These are phyloP conservation scores for Sula dactylatra DNA, from an alignment of 2,113 vertebrate species.

Conservation along the genomic window DNA sequence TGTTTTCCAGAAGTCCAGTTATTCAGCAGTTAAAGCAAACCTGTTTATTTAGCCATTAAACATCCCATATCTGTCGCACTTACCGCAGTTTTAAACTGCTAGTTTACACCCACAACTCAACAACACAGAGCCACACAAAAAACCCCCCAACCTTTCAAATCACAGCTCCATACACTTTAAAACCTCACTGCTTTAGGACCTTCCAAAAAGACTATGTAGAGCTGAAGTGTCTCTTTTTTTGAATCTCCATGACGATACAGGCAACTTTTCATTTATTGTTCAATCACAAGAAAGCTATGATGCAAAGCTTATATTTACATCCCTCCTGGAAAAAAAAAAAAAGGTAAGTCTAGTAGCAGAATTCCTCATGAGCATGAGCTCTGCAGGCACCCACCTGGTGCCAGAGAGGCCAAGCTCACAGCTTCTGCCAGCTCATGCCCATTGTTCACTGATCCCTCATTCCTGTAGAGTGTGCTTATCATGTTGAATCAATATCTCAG, in stretches of 20 bases:
- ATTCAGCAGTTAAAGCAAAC: background rate
- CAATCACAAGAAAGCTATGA: background rate
- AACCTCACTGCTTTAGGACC: background rate
- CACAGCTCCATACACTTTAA: background rate
- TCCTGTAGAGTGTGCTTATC: slow-evolving; percentile 36
- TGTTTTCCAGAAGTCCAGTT: background rate
- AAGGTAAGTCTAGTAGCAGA: background rate
- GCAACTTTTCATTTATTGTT: background rate
- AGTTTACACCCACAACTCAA: background rate
- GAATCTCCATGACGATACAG: background rate
- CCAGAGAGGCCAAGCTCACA: background rate
- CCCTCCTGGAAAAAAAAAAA: background rate
- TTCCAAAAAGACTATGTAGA: background rate
- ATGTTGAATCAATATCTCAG: slow-evolving; percentile 26
- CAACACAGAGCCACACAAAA: background rate
- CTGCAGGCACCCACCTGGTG: background rate
- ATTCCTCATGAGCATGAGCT: background rate
- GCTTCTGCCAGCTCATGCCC: background rate
- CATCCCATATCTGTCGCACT: background rate
- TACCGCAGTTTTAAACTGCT: background rate
- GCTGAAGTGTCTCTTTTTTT: background rate
- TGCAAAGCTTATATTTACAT: background rate
- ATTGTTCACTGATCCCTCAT: background rate
- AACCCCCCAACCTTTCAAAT: background rate
- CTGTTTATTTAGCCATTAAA: background rate